phyloP scores from a whole-genome alignment of 2,797 vertebrate species.

The Vireo griseus region DNA sequence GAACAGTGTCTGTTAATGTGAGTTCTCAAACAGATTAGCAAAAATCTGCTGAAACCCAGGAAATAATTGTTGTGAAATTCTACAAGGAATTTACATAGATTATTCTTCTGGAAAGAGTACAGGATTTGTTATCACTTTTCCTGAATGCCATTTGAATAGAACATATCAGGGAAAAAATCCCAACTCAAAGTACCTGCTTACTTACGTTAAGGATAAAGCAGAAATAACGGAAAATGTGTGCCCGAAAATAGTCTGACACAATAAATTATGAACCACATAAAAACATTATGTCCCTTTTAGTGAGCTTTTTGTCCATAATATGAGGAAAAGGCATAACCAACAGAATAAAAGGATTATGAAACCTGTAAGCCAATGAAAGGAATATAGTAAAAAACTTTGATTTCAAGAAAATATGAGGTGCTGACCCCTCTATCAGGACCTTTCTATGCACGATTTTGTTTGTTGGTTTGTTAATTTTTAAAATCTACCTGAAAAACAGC shows the following conservation, averaged over 20 bases:
- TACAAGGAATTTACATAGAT: not conserved
- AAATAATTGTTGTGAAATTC: not conserved
- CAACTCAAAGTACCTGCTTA: not conserved
- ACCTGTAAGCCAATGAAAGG: not conserved
- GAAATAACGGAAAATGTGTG: not conserved
- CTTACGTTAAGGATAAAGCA: not conserved
- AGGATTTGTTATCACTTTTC: not conserved
- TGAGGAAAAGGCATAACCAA: not conserved
- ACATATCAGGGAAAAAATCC: not conserved
- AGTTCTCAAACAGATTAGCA: not conserved
- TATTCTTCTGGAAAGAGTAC: not conserved
- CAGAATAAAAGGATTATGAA: not conserved
- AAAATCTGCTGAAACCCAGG: not conserved
- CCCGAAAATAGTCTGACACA: not conserved
- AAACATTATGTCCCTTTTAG: not conserved
- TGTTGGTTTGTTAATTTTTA: not conserved
- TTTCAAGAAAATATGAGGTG: not conserved
- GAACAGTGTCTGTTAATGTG: not conserved
- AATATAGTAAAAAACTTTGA: not conserved
- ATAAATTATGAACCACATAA: not conserved
- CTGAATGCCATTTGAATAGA: not conserved
- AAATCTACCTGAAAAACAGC: constrained; percentile 89
- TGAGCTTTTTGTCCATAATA: not conserved
- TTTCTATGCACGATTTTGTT: not conserved
- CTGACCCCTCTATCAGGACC: not conserved